These are phyloP conservation scores for Pygoscelis antarcticus DNA, from an alignment of 2,113 vertebrate genomes.

Conservation along the genomic window DNA sequence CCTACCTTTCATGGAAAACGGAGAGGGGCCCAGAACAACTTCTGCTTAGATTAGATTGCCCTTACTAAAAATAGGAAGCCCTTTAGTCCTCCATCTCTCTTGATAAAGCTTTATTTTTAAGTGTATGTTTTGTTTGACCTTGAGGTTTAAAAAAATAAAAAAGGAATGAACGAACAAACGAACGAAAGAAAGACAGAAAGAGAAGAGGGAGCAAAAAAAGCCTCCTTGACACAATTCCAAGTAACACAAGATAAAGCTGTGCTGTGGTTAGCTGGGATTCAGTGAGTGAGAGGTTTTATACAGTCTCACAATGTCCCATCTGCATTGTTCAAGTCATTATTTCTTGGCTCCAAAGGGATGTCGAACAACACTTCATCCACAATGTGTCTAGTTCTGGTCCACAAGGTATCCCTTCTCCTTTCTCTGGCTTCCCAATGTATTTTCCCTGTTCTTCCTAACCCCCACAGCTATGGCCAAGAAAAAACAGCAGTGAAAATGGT, in stretches of 20 bases:
- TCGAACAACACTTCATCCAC: background rate
- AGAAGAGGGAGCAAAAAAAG: background rate
- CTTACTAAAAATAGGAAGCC: constrained; percentile 62
- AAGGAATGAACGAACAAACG: background rate
- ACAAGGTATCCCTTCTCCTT: background rate
- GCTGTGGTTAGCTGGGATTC: background rate
- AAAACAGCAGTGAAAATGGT: background rate
- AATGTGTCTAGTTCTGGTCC: background rate
- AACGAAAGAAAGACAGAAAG: background rate
- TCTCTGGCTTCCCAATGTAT: background rate
- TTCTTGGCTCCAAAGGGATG: background rate
- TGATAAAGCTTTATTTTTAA: constrained; percentile 68
- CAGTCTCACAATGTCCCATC: background rate
- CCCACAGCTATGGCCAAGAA: background rate
- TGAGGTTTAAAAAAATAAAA: background rate
- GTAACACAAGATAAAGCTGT: constrained; percentile 20
- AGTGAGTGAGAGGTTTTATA: background rate
- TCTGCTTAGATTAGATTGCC: constrained; percentile 60
- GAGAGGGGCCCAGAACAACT: constrained; percentile 24
- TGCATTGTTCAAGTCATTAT: constrained; percentile 6
- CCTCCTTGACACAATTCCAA: constrained; percentile 40
- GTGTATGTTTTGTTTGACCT: constrained; percentile 43
- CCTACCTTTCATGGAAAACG: constrained; percentile 49
- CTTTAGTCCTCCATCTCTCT: constrained; percentile 46
- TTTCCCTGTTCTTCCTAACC: background rate